Evolutionary conservation across 2,797 vertebrate species (phyloP).

Genomic region (Cuculus canorus): DNA sequence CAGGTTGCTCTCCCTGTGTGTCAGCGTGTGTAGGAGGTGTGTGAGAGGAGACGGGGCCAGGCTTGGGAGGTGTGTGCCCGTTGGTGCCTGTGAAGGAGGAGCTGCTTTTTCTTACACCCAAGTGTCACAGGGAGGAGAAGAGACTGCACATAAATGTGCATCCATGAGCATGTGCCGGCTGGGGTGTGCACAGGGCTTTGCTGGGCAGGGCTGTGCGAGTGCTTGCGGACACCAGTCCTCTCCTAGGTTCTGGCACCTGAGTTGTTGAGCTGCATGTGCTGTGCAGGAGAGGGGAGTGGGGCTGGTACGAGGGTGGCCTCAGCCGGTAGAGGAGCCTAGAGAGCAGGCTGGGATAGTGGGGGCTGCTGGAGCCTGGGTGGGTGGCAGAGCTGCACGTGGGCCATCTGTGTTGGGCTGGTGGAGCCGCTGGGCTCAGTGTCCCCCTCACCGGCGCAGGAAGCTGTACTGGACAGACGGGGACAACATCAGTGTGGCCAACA

Average conservation of each 20-base stretch:
- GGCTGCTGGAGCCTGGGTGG: background rate
- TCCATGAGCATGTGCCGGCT: background rate
- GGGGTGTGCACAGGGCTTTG: background rate
- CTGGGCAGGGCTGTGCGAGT: background rate
- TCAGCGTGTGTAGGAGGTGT: background rate
- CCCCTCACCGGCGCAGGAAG: conserved; percentile 77
- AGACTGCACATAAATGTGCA: background rate
- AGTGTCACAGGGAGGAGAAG: rapidly evolving
- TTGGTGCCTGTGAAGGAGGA: rapidly evolving
- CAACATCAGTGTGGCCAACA: conserved; percentile 94
- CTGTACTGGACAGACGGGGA: conserved; percentile 97
- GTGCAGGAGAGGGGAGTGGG: background rate
- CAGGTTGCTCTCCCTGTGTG: background rate
- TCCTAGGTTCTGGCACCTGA: rapidly evolving
- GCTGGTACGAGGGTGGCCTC: background rate
- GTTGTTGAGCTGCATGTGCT: background rate
- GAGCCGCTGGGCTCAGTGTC: rapidly evolving
- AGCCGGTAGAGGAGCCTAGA: background rate
- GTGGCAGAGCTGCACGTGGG: background rate
- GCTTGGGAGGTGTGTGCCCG: background rate
- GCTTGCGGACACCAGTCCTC: no score
- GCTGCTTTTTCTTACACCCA: background rate
- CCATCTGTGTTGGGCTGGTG: rapidly evolving
- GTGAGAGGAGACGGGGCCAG: background rate
- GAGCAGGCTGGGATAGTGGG: background rate